Conservation (phyloP, 2,113 vertebrate species). For the Campylomormyrus tamandua region DNA sequence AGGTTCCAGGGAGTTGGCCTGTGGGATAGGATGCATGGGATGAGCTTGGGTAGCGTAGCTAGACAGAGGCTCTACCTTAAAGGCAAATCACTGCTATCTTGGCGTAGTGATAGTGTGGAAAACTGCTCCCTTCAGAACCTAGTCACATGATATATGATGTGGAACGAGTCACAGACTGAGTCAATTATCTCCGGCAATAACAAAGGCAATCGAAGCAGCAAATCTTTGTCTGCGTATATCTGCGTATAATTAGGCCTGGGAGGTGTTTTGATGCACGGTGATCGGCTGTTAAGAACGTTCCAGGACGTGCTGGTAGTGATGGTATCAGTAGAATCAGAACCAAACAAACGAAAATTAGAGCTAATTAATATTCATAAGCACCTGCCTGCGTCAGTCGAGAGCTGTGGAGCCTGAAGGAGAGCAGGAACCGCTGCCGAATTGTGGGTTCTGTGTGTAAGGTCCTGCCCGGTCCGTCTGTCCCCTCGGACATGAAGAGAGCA, state of each 20-base stretch:
- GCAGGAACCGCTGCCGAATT: background rate
- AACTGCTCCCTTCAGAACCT: background rate
- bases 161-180: background rate
- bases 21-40: background rate
- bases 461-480: background rate
- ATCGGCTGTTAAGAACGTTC: conserved; percentile 1
- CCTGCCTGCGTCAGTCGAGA: background rate
- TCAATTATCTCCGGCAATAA: background rate
- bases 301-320: background rate
- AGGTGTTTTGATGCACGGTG: conserved; percentile 7
- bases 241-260: background rate
- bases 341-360: background rate
- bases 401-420: background rate
- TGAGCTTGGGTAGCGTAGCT: background rate
- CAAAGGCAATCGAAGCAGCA: background rate
- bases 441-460: background rate
- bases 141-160: background rate
- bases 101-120: background rate
- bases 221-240: background rate
- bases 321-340: background rate
- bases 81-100: background rate
- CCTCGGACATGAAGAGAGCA: background rate
- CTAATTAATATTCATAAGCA: conserved; percentile 11
- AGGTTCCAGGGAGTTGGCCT: background rate
- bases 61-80: background rate